phyloP scores from a whole-genome alignment of 1,140 invertebrate genomes.

The Laupala kohalensis region DNA sequence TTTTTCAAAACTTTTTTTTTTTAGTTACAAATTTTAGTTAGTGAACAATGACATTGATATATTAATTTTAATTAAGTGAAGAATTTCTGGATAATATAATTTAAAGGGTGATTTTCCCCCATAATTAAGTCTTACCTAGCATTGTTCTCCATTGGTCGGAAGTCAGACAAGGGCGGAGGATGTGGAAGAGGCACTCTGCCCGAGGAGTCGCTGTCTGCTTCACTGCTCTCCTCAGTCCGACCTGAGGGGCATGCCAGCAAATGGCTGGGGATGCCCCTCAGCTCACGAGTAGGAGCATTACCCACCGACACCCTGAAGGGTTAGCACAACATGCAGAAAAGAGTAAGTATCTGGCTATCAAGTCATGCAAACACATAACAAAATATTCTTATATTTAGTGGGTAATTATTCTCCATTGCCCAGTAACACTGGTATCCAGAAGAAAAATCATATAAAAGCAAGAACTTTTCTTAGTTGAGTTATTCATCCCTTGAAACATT shows the following conservation, averaged over 20 bases:
- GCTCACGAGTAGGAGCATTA: not conserved
- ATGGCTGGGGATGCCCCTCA: conserved; percentile 34
- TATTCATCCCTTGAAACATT: too few species aligned
- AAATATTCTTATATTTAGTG: too few species aligned
- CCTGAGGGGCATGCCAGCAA: conserved; percentile 28
- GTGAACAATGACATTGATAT: too few species aligned
- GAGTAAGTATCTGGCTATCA: not conserved
- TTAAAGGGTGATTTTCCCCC: too few species aligned
- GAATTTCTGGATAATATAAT: too few species aligned
- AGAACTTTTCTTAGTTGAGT: too few species aligned
- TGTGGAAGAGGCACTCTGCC: conserved; percentile 13
- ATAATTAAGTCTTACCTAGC: conserved; percentile 1
- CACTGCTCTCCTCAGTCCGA: conserved; percentile 32
- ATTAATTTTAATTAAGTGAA: too few species aligned
- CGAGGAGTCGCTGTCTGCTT: conserved; percentile 32
- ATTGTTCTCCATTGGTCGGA: conserved; percentile 12
- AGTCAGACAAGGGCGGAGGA: conserved; percentile 16
- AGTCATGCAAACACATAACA: not conserved
- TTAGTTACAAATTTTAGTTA: too few species aligned
- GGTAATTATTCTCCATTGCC: too few species aligned
- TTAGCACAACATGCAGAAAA: not conserved
- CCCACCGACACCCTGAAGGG: conserved; percentile 5
- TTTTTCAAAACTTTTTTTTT: too few species aligned
- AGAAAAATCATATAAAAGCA: too few species aligned
- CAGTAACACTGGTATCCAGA: too few species aligned